Conservation (phyloP, 2,113 vertebrate genomes). For the Erythrolamprus reginae region DNA sequence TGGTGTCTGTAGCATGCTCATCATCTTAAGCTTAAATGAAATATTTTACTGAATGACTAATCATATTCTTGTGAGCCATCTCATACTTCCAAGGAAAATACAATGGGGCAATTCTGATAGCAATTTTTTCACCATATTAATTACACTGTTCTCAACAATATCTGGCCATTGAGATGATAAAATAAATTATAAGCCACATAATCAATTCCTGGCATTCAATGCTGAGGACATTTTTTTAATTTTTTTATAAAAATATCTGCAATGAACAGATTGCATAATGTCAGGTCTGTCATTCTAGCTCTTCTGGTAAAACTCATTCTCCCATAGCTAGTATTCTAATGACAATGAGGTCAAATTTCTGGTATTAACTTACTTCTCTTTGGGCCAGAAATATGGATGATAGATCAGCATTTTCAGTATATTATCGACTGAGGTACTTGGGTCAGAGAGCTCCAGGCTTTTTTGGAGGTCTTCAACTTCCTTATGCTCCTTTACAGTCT, state of each 20-base stretch:
- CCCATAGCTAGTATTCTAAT: background rate
- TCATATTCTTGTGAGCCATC: background rate
- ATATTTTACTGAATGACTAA: background rate
- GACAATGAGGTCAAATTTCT: background rate
- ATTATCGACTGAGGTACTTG: background rate
- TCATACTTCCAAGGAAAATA: background rate
- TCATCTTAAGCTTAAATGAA: background rate
- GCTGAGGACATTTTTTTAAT: background rate
- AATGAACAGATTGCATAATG: background rate
- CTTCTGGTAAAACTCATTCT: background rate
- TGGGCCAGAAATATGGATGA: slow-evolving; percentile 72
- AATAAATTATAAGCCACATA: background rate
- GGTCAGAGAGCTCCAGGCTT: slow-evolving; percentile 17
- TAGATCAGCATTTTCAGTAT: slow-evolving; percentile 40
- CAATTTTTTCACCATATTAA: background rate
- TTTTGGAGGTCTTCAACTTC: slow-evolving; percentile 55
- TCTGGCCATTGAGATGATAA: background rate
- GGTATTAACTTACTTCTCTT: slow-evolving; percentile 49
- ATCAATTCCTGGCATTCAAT: background rate
- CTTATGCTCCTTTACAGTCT: background rate
- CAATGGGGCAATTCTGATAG: background rate
- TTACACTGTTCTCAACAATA: background rate
- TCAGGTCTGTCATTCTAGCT: background rate
- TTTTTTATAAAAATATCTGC: background rate
- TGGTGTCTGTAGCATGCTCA: background rate